These are phyloP conservation scores for Tanytarsus gracilentus DNA, from an alignment of 2,888 invertebrate genomes.

Conservation along the genomic window DNA sequence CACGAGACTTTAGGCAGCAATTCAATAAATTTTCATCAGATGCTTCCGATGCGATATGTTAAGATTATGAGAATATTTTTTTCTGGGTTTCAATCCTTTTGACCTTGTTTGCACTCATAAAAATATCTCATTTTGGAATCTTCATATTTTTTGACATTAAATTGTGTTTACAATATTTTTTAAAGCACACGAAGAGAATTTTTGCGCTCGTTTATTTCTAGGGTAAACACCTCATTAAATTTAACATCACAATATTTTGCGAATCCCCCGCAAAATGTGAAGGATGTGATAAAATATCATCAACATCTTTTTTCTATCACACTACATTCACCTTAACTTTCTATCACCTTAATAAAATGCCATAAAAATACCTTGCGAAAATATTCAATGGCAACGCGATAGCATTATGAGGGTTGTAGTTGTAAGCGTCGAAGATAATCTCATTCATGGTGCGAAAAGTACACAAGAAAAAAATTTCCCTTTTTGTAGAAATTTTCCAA, in stretches of 20 bases:
- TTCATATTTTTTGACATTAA: too few relatives aligned
- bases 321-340: too few relatives aligned
- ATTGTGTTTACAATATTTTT: too few relatives aligned
- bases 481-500: background rate
- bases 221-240: too few relatives aligned
- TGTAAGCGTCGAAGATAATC: background rate
- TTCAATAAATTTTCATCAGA: conserved; percentile 21
- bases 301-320: background rate
- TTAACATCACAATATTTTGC: too few relatives aligned
- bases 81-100: too few relatives aligned
- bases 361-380: background rate
- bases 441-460: background rate
- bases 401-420: background rate
- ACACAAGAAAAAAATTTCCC: conserved; percentile 7
- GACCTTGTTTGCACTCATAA: background rate
- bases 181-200: too few relatives aligned
- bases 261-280: too few relatives aligned
- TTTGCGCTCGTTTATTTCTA: too few relatives aligned
- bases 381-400: background rate
- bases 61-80: too few relatives aligned
- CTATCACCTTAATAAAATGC: background rate
- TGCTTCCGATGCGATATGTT: conserved; percentile 14
- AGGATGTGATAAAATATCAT: conserved; percentile 13
- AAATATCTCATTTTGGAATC: too few relatives aligned
- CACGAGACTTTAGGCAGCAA: background rate